Evolutionary conservation across 2,888 invertebrate species (phyloP).

Genomic region (Caenorhabditis sp.): DNA sequence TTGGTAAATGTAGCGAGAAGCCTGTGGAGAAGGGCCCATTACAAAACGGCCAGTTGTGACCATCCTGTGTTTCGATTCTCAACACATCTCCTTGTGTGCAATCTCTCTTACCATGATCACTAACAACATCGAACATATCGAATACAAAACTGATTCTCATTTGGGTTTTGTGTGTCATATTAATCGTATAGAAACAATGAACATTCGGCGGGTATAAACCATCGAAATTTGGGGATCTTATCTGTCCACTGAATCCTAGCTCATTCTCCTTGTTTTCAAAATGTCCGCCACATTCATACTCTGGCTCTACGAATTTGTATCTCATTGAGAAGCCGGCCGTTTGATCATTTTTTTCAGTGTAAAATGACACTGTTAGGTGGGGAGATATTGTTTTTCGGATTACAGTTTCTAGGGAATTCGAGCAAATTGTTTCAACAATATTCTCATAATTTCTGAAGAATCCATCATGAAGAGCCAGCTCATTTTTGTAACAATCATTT

Average conservation of each 20-base stretch:
- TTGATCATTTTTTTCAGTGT: too few species aligned
- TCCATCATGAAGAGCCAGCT: constrained; percentile 50
- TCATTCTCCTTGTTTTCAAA: constrained; percentile 24
- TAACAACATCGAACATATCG: constrained; percentile 34
- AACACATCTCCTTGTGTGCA: constrained; percentile 9
- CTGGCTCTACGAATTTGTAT: constrained; percentile 8
- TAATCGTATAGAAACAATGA: constrained; percentile 72
- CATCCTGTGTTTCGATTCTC: too few species aligned
- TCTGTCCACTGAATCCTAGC: constrained; percentile 43
- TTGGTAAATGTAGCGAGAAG: too few species aligned
- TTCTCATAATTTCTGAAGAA: constrained; percentile 30
- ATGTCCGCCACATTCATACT: constrained; percentile 43
- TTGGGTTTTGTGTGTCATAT: constrained; percentile 24
- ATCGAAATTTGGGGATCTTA: constrained; percentile 62
- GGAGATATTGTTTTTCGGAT: constrained; percentile 38
- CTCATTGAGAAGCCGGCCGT: background rate
- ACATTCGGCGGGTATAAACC: constrained; percentile 71
- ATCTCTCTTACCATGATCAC: constrained; percentile 19
- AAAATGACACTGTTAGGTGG: constrained; percentile 26
- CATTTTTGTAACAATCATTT: constrained; percentile 56
- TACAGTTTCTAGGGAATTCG: constrained; percentile 13
- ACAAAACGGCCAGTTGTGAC: too few species aligned
- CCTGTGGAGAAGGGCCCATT: too few species aligned
- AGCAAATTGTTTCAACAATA: constrained; percentile 34
- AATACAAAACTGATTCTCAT: constrained; percentile 33